Conservation (phyloP, 2,888 invertebrate genomes). For the Amblyteles armatorius region DNA sequence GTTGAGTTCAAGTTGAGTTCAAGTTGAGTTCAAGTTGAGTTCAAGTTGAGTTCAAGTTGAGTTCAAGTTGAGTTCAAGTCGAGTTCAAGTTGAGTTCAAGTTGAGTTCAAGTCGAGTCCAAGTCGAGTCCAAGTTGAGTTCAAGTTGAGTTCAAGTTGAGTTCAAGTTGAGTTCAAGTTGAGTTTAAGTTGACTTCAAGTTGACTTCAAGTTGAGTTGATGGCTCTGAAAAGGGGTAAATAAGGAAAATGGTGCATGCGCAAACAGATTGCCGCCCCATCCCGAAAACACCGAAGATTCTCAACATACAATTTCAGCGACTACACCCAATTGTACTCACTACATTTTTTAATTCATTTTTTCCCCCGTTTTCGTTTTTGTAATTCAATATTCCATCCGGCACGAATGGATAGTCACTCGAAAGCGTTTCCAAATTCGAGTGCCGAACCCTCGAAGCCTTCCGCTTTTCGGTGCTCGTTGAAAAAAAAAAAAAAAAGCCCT, state of each 20-base stretch:
- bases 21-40: no score
- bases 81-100: background rate
- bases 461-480: slow-evolving; percentile 10
- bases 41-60: no score
- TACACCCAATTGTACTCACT: no score
- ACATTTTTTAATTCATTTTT: background rate
- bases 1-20: background rate
- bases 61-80: background rate
- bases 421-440: slow-evolving; percentile 44
- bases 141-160: background rate
- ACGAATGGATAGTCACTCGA: slow-evolving; percentile 43
- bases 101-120: background rate
- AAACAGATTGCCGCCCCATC: no score
- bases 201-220: no score
- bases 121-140: background rate
- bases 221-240: no score
- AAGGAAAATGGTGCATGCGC: no score
- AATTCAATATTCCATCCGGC: slow-evolving; percentile 8
- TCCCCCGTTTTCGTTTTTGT: background rate
- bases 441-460: slow-evolving; percentile 18
- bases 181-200: no score
- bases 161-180: background rate
- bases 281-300: no score
- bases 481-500: slow-evolving; percentile 1
- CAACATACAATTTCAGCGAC: no score